phyloP scores from a whole-genome alignment of 2,888 invertebrate genomes.

The Drosophila meridiana region DNA sequence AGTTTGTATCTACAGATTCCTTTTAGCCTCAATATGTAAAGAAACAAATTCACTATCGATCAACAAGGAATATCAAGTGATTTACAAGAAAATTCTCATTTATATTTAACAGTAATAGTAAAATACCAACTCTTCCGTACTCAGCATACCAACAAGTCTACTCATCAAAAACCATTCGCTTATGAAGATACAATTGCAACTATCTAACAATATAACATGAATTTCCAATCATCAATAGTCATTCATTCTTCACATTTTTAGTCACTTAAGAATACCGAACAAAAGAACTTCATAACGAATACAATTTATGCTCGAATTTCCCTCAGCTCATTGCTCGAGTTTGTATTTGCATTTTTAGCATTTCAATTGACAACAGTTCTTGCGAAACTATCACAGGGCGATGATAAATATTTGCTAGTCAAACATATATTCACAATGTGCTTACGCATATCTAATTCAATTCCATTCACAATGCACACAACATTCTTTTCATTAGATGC shows the following conservation, averaged over 20 bases:
- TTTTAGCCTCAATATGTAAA: too few relatives aligned
- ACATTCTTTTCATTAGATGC: slow-evolving; percentile 16
- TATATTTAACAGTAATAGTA: neutral
- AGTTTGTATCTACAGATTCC: too few relatives aligned
- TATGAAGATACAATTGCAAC: neutral
- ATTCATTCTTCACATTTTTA: neutral
- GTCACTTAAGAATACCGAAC: neutral
- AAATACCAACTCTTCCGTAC: neutral
- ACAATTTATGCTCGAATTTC: neutral
- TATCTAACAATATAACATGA: neutral
- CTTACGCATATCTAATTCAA: slow-evolving; percentile 18
- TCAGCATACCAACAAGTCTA: neutral
- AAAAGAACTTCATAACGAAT: neutral
- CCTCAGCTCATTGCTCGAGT: neutral
- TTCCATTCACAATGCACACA: neutral
- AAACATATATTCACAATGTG: slow-evolving; percentile 9
- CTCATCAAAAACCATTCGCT: neutral
- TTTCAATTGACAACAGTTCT: neutral
- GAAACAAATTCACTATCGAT: too few relatives aligned
- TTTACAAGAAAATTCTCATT: too few relatives aligned
- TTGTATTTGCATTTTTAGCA: neutral
- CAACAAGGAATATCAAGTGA: neutral
- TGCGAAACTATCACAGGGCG: slow-evolving; percentile 13
- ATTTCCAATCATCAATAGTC: neutral
- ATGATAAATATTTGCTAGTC: neutral